A percentile compares a stretch with the other conserved stretches of the same genome.
Evolutionary conservation across 1,140 invertebrate genomes (phyloP).

Genomic region (Zaprionus ornatus): DNA sequence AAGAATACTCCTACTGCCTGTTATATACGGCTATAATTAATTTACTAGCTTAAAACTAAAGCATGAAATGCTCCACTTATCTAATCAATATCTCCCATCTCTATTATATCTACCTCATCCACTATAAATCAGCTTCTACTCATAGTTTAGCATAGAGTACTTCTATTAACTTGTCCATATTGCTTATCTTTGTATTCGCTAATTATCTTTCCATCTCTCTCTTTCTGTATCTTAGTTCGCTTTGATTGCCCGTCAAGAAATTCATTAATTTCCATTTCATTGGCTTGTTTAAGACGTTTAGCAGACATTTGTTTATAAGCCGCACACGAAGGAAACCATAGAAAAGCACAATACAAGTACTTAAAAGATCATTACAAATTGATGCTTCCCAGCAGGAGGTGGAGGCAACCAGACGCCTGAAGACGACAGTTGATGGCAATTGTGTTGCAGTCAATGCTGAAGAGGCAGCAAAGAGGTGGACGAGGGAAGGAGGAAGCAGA

Average conservation of each 20-base stretch:
- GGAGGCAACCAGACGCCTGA: slow-evolving; percentile 29
- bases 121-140: background rate
- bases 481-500: background rate
- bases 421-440: slow-evolving; percentile 48
- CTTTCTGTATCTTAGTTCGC: background rate
- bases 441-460: slow-evolving; percentile 31
- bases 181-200: background rate
- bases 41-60: too few species aligned
- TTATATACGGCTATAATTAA: too few species aligned
- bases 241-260: slow-evolving; percentile 16
- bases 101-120: background rate
- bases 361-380: slow-evolving; percentile 81
- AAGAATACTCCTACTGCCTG: too few species aligned
- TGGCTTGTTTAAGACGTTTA: slow-evolving; percentile 61
- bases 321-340: slow-evolving; percentile 42
- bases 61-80: too few species aligned
- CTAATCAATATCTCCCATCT: too few species aligned
- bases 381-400: slow-evolving; percentile 57
- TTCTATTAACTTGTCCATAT: background rate
- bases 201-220: background rate
- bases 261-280: slow-evolving; percentile 69
- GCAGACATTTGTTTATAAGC: slow-evolving; percentile 67
- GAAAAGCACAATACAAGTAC: slow-evolving; percentile 75
- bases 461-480: background rate
- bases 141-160: background rate